phyloP scores from a whole-genome alignment of 2,888 invertebrate species.

The Troglohyphantes excavatus region DNA sequence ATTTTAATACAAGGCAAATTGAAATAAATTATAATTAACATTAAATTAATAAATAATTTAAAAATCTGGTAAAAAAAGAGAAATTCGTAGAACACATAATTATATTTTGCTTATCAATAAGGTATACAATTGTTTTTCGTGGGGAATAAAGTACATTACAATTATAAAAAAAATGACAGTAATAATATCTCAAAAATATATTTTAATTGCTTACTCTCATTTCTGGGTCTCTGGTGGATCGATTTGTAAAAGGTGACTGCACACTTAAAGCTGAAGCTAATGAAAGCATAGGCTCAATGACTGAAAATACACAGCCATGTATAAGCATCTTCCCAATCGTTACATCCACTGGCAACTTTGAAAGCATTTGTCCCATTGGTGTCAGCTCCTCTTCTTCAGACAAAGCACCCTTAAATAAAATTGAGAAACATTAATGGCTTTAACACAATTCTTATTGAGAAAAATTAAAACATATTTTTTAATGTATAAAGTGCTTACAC shows the following conservation, averaged over 20 bases:
- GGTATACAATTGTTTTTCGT: no score
- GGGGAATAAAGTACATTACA: no score
- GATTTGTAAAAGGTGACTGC: conserved; percentile 94
- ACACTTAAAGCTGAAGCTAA: conserved; percentile 96
- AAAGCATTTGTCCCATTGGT: conserved; percentile 91
- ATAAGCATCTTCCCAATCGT: conserved; percentile 97
- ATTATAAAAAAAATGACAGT: no score
- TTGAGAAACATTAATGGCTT: neutral
- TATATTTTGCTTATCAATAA: no score
- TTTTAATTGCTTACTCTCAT: conserved; percentile 88
- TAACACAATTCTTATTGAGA: neutral
- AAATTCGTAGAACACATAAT: no score
- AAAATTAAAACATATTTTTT: neutral
- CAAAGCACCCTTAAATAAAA: conserved; percentile 87
- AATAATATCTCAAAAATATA: no score
- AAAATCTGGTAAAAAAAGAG: no score
- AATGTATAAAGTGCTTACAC: neutral
- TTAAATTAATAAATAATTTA: no score
- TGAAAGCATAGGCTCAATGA: conserved; percentile 91
- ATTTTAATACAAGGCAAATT: no score
- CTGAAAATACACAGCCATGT: conserved; percentile 93
- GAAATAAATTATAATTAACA: no score
- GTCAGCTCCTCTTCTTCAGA: conserved; percentile 91
- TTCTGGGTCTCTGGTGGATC: conserved; percentile 92
- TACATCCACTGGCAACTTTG: conserved; percentile 96